These are phyloP conservation scores for Maylandia zebra DNA, from an alignment of 2,113 vertebrate species.

Conservation along the genomic window DNA sequence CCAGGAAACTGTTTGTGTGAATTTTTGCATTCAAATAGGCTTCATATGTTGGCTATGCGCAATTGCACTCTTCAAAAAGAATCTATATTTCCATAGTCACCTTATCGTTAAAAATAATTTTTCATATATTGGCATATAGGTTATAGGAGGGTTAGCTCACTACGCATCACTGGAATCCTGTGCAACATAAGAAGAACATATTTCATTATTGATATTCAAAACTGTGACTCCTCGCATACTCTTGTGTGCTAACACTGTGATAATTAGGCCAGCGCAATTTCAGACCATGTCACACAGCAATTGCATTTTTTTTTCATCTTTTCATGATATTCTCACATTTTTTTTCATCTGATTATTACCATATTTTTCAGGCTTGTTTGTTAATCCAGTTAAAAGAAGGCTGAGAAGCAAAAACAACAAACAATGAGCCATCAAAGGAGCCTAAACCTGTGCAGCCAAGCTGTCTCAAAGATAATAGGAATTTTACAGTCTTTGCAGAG, in stretches of 20 bases:
- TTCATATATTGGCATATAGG: not conserved
- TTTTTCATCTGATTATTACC: slow-evolving; percentile 29
- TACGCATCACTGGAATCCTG: not conserved
- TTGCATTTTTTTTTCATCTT: not conserved
- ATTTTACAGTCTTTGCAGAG: slow-evolving; percentile 26
- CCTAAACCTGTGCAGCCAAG: not conserved
- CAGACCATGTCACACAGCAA: not conserved
- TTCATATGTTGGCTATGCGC: not conserved
- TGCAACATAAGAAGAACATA: not conserved
- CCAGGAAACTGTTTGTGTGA: not conserved
- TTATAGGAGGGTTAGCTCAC: not conserved
- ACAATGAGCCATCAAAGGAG: slow-evolving; percentile 32
- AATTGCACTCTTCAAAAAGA: not conserved
- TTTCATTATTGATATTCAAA: not conserved
- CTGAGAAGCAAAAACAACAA: slow-evolving; percentile 33
- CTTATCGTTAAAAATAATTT: not conserved
- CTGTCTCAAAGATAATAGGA: slow-evolving; percentile 28
- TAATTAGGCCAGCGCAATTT: slow-evolving; percentile 17
- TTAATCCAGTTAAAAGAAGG: slow-evolving; percentile 21
- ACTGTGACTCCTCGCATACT: not conserved
- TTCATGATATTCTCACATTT: slow-evolving; percentile 20
- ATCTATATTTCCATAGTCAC: not conserved
- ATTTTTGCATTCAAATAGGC: slow-evolving; percentile 3
- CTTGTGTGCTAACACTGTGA: not conserved
- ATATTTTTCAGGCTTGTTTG: slow-evolving; percentile 16